Evolutionary conservation across 2,888 invertebrate genomes (phyloP), one percentile per base, ranked within the genome.

Genomic region (Drosophila robusta): DNA sequence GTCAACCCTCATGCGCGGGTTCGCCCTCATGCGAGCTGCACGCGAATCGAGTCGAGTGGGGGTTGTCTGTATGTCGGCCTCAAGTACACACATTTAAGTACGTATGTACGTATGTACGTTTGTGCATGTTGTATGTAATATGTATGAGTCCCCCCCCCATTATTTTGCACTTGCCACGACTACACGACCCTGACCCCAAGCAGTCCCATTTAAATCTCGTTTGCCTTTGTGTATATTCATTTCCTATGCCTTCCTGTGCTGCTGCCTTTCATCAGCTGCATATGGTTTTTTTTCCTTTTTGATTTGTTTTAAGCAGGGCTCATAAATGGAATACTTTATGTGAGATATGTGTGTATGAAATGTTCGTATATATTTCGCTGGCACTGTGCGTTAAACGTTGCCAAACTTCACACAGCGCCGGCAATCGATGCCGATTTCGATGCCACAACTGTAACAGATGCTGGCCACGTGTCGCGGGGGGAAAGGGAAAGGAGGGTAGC

Each of bases 101-200:
- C 18, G 18, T 39, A 18, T 34, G 29, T n/a, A n/a, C 45, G 29
- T n/a, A 14, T 67, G 24, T 39, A 18, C 39, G 29, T 50, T 18
- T 44, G 44, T 34, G 24, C 18, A 42, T 75, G 42, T 49, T 18
- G 42, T 69, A 82, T 80, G 71, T 84, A 75, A 81, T 75, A 77
- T 86, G 86, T 64, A 80, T 78, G 80, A 73, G 75, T 70, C 70
- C 11, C 9, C 3, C 29, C 29, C 2, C 74, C 74, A 80, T 83
- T 83, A 83, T 87, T 84, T 76, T 74, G 69, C 76, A 76, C 73
- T 79, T 78, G 72, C 75, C 45, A 38, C 57, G 32, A 47, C 69
- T 46, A 51, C 69, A 49, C 87, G 88, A 88, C 88, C 83, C 88
- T 88, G 88, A 84, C 88, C 88, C 87, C 83, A 70, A 63, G 34